phyloP scores from a whole-genome alignment of 2,113 vertebrate genomes.

The Lichenostomus cassidix region DNA sequence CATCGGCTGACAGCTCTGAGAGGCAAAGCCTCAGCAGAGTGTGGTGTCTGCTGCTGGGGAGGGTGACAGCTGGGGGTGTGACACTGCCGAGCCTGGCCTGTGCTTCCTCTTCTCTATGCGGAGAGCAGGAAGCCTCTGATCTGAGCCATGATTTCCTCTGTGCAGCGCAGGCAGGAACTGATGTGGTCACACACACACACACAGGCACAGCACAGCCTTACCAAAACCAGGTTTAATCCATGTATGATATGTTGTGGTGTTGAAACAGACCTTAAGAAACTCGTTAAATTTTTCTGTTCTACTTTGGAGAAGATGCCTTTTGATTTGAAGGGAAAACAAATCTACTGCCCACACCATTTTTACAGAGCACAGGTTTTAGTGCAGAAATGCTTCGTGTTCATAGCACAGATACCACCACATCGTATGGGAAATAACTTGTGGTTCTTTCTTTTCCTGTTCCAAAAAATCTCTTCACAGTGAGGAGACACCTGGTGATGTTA shows the following conservation, averaged over 20 bases:
- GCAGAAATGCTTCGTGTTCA: neutral
- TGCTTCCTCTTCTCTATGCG: neutral
- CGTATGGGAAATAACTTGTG: neutral
- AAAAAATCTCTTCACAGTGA: neutral
- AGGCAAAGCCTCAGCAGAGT: neutral
- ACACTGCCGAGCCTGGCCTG: neutral
- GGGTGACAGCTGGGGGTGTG: neutral
- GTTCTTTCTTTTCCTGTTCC: neutral
- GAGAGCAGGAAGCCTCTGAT: neutral
- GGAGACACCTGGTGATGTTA: slow-evolving; percentile 9
- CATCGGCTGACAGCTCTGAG: neutral
- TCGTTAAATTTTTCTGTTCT: fast-evolving
- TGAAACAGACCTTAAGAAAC: neutral
- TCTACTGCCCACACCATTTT: neutral
- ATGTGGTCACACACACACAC: fast-evolving
- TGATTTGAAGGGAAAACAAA: neutral
- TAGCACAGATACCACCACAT: neutral
- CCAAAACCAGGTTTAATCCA: fast-evolving
- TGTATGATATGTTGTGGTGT: fast-evolving
- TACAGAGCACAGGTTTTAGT: neutral
- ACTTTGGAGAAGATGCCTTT: neutral
- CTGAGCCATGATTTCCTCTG: neutral
- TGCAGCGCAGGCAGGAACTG: neutral
- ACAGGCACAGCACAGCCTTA: neutral
- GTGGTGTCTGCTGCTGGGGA: neutral